These are phyloP conservation scores for Lonchura striata DNA, from an alignment of 2,113 vertebrate species.

Conservation along the genomic window DNA sequence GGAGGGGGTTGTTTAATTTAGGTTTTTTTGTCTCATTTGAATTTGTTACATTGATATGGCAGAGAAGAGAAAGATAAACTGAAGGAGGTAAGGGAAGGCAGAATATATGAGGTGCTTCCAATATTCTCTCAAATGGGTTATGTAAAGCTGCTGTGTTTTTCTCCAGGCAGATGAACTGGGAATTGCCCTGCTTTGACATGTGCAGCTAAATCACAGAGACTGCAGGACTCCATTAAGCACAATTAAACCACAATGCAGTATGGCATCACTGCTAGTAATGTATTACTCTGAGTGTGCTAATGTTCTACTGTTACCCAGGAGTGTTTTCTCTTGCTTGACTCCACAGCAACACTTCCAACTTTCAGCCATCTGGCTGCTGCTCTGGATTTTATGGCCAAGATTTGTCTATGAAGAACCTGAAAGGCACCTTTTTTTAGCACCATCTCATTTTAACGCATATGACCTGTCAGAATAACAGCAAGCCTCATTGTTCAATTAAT, in stretches of 20 bases:
- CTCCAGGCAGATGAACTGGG: not conserved
- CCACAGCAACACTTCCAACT: not conserved
- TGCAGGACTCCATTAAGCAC: not conserved
- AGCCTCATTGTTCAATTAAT: not conserved
- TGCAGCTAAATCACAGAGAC: not conserved
- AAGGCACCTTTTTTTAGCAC: not conserved
- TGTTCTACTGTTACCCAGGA: not conserved
- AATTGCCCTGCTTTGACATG: not conserved
- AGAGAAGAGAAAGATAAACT: not conserved
- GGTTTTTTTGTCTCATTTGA: not conserved
- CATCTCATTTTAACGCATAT: not conserved
- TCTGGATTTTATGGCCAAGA: conserved; percentile 15
- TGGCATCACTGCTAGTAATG: not conserved
- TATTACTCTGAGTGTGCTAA: not conserved
- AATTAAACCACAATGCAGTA: not conserved
- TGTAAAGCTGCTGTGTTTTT: not conserved
- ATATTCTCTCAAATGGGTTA: not conserved
- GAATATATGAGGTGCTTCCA: not conserved
- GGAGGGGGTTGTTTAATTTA: not conserved
- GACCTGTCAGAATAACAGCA: not conserved
- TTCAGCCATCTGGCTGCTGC: conserved; percentile 13
- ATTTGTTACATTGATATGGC: not conserved
- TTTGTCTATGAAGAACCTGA: not conserved
- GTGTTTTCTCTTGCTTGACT: not conserved
- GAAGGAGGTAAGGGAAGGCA: not conserved